A percentile compares a stretch with the other conserved stretches of the same genome.
These are phyloP conservation scores for Pyrrhosoma nymphula DNA, from an alignment of 2,888 invertebrate species.

Conservation along the genomic window DNA sequence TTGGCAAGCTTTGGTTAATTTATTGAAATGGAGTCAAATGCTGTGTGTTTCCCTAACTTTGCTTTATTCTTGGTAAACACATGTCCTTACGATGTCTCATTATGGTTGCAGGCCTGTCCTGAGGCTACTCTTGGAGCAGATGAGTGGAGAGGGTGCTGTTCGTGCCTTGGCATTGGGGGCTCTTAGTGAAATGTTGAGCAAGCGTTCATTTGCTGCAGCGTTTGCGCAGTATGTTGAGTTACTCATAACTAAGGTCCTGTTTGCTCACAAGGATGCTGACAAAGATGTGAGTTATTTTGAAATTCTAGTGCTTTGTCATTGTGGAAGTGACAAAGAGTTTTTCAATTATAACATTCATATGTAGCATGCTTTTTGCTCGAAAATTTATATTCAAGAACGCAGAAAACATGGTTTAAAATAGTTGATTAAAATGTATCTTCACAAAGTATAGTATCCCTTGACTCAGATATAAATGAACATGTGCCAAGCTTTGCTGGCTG, in stretches of 20 bases:
- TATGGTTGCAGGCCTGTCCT: slow-evolving; percentile 78
- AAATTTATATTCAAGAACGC: no score
- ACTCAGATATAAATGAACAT: no score
- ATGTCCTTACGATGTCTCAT: not conserved
- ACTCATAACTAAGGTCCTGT: slow-evolving; percentile 92
- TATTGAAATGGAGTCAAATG: no score
- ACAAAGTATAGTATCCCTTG: no score
- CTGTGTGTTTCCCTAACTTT: no score
- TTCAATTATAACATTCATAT: no score
- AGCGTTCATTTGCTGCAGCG: slow-evolving; percentile 86
- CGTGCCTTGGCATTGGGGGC: slow-evolving; percentile 86
- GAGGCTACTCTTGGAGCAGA: slow-evolving; percentile 87
- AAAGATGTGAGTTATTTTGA: slow-evolving; percentile 77
- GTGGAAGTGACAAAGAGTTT: no score
- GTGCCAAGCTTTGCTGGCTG: no score
- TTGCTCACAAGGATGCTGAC: slow-evolving; percentile 86
- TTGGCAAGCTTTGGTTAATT: no score
- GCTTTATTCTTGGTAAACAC: not conserved
- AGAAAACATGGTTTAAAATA: no score
- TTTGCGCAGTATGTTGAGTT: slow-evolving; percentile 95
- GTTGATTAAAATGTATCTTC: no score
- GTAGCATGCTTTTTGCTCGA: no score
- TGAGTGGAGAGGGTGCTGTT: slow-evolving; percentile 81
- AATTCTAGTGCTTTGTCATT: slow-evolving; percentile 62
- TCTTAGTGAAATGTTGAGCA: slow-evolving; percentile 91